Evolutionary conservation across 2,888 invertebrate species (phyloP).

Genomic region (Caenorhabditis zanzibari): DNA sequence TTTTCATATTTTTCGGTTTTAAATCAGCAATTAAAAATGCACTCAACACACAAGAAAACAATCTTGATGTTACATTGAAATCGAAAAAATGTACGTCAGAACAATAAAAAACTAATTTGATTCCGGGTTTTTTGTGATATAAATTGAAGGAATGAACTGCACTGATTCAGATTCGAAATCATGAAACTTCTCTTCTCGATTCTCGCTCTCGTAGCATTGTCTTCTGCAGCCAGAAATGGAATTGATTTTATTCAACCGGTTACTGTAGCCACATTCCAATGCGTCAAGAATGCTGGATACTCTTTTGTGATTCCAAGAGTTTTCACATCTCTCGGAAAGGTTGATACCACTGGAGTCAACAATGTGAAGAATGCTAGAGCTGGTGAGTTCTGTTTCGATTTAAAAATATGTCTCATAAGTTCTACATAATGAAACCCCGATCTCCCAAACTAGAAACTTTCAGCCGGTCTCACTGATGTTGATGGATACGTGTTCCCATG

Average conservation of each 20-base stretch:
- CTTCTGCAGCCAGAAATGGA: slow-evolving; percentile 26
- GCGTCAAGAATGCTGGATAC: slow-evolving; percentile 68
- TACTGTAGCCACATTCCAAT: slow-evolving; percentile 66
- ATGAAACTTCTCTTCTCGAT: slow-evolving; percentile 41
- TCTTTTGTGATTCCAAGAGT: slow-evolving; percentile 72
- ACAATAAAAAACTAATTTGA: not conserved
- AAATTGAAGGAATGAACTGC: slow-evolving; percentile 15
- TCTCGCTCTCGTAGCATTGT: slow-evolving; percentile 10
- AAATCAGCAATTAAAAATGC: slow-evolving; percentile 34
- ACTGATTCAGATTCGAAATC: not conserved
- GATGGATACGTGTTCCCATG: slow-evolving; percentile 26
- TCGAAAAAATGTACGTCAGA: slow-evolving; percentile 5
- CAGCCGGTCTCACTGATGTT: slow-evolving; percentile 26
- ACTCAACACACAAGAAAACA: slow-evolving; percentile 34
- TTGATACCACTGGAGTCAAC: slow-evolving; percentile 71
- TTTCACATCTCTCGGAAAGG: slow-evolving; percentile 68
- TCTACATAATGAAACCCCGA: not conserved
- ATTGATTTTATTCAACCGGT: slow-evolving; percentile 64
- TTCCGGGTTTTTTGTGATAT: slow-evolving; percentile 27
- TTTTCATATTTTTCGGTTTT: slow-evolving; percentile 8
- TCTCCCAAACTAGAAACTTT: not conserved
- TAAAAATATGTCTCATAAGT: not conserved
- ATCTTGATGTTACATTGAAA: slow-evolving; percentile 10
- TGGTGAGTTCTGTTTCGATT: not conserved
- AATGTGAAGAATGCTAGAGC: slow-evolving; percentile 73